Base-by-base conservation (phyloP, 1,140 invertebrate species). In the Sinella curviseta region DNA sequence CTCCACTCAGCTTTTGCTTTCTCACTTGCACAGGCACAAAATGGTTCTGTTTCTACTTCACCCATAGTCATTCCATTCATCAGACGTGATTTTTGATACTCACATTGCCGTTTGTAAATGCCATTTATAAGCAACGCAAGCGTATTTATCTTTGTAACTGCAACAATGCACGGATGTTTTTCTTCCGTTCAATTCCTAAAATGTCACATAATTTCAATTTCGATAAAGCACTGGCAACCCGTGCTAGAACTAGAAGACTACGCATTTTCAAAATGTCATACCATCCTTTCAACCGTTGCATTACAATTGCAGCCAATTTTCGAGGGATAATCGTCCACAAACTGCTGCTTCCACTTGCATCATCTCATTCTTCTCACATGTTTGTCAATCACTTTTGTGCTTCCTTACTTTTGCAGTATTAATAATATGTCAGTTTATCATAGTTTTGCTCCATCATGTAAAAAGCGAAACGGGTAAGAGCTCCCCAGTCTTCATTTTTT, bases 341-440 rank as follows among this genome's bases (percentile, higher is more conserved):
- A 33, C 4, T 14, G 24, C 12, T 8, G 8, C 26, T 65, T 65
- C 14, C 24, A 65, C 24, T 33, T 70, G 26, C 24, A n/a, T 60
- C 65, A 60, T 70, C 26, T 70, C 31, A 3, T 70, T 24, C 16
- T 17, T 33, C 31, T 70, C 28, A 70, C 26, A 14, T 70, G 65
- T 33, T 70, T 70, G 65, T 70, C 65, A 70, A 70, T 70, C 65
- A 70, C 30, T 70, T 70, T 8, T 60, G 31, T 70, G 65, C 31
- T 33, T 70, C 28, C n/a, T 33, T 31, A n/a, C 65, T 31, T 70
- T 33, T 33, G 26, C 55, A 3, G 31, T 33, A 24, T 70, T 70
- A 70, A 70, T 31, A 70, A 70, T 70, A 70, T n/a, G 57, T 65
- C 57, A 65, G 57, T 65, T 65, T 65, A 26, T 48, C 57, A 14